Conservation (phyloP, 2,113 vertebrate genomes). For the Pterocles gutturalis region DNA sequence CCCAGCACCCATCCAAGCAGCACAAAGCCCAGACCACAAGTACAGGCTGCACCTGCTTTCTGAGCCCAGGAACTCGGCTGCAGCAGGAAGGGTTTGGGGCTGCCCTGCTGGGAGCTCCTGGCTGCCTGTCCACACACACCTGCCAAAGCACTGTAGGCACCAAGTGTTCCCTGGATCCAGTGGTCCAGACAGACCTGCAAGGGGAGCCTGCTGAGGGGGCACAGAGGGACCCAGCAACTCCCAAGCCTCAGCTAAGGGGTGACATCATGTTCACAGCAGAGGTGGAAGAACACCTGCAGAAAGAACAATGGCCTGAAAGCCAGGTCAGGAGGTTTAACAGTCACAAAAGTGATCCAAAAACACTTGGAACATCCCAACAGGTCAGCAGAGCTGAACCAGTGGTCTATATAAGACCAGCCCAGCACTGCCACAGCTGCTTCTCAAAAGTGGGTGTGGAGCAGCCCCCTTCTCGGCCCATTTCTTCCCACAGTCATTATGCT, state of each 20-base stretch:
- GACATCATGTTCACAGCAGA: neutral
- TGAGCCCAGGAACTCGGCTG: neutral
- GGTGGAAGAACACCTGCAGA: neutral
- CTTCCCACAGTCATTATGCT: neutral
- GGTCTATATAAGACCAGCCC: neutral
- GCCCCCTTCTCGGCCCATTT: neutral
- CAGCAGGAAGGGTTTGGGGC: neutral
- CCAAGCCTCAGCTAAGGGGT: neutral
- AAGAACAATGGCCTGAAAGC: neutral
- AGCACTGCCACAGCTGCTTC: neutral
- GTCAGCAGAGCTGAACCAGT: neutral
- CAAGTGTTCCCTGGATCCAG: rapidly evolving
- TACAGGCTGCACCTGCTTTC: neutral
- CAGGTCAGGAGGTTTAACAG: neutral
- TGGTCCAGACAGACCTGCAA: neutral
- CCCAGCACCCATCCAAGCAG: neutral
- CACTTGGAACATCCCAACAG: neutral
- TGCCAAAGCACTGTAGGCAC: neutral
- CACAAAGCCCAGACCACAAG: neutral
- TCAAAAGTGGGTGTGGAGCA: rapidly evolving
- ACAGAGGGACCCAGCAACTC: neutral
- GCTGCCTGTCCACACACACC: neutral
- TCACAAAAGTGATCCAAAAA: neutral
- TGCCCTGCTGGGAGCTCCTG: neutral
- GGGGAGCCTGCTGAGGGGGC: neutral